Conservation (phyloP, 2,113 vertebrate genomes). For the Benitochromis conjunctus region DNA sequence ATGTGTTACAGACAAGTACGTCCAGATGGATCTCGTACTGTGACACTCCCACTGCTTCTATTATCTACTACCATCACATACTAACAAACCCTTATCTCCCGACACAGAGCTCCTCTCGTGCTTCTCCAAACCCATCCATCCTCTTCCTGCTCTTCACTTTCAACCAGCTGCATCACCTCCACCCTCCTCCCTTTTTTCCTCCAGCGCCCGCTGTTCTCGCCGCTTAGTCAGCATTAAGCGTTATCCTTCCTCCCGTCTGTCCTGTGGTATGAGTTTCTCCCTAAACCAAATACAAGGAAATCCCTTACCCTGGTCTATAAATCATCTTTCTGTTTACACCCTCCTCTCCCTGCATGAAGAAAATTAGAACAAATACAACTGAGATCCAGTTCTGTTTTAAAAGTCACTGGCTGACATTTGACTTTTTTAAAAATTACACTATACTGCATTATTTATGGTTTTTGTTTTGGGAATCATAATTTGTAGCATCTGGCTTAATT, state of each 20-base stretch:
- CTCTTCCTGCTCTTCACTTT: slow-evolving; percentile 22
- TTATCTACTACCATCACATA: slow-evolving; percentile 5
- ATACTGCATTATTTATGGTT: background rate
- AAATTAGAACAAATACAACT: background rate
- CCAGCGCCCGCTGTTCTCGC: background rate
- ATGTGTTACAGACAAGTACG: background rate
- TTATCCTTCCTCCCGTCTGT: slow-evolving; percentile 39
- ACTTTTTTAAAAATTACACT: too few relatives aligned
- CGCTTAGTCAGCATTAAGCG: background rate
- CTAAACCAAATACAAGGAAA: slow-evolving; percentile 24
- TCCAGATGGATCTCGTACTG: slow-evolving; percentile 29
- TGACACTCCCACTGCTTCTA: background rate
- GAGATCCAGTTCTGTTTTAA: background rate
- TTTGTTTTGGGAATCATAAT: background rate
- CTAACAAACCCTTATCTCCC: slow-evolving; percentile 14
- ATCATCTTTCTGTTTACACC: slow-evolving; percentile 24
- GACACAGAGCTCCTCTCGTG: slow-evolving; percentile 5
- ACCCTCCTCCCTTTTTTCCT: slow-evolving; percentile 39
- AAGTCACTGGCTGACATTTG: background rate
- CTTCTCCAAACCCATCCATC: slow-evolving; percentile 29
- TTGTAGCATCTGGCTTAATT: background rate
- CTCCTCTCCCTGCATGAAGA: background rate
- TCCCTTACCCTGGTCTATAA: slow-evolving; percentile 10
- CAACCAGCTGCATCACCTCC: slow-evolving; percentile 43
- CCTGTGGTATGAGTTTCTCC: background rate